These are phyloP conservation scores for Lasioglossum villosulum DNA, from an alignment of 2,888 invertebrate genomes.

Conservation along the genomic window DNA sequence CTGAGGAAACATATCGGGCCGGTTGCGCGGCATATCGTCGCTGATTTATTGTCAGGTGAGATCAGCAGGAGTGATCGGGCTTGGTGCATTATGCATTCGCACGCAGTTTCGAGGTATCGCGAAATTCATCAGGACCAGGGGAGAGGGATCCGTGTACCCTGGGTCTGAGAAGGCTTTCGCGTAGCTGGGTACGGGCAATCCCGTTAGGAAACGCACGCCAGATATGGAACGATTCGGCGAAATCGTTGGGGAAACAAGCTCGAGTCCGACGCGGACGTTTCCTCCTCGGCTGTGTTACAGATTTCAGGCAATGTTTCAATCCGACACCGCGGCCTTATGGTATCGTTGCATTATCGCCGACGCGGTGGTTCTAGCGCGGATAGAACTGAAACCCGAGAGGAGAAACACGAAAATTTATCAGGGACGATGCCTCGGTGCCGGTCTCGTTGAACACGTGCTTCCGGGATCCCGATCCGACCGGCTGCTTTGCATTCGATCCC, in stretches of 20 bases:
- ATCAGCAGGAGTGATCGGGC: conserved; percentile 31
- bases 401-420: conserved; percentile 48
- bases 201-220: conserved; percentile 50
- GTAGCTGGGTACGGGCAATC: conserved; percentile 17
- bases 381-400: conserved; percentile 42
- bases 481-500: conserved; percentile 68
- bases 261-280: background rate
- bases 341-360: conserved; percentile 35
- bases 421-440: conserved; percentile 10
- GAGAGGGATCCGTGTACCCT: background rate
- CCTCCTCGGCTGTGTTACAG: conserved; percentile 20
- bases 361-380: conserved; percentile 14
- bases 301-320: conserved; percentile 43
- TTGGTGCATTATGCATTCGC: conserved; percentile 49
- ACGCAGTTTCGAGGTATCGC: conserved; percentile 48
- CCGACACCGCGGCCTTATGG: background rate
- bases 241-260: conserved; percentile 32
- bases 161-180: background rate
- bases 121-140: conserved; percentile 62
- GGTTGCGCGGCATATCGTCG: background rate
- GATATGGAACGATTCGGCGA: conserved; percentile 59
- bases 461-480: background rate
- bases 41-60: conserved; percentile 38
- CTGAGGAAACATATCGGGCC: background rate
- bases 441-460: background rate